Conservation (phyloP, 1,140 invertebrate genomes). For the Drosophila ohnishii region DNA sequence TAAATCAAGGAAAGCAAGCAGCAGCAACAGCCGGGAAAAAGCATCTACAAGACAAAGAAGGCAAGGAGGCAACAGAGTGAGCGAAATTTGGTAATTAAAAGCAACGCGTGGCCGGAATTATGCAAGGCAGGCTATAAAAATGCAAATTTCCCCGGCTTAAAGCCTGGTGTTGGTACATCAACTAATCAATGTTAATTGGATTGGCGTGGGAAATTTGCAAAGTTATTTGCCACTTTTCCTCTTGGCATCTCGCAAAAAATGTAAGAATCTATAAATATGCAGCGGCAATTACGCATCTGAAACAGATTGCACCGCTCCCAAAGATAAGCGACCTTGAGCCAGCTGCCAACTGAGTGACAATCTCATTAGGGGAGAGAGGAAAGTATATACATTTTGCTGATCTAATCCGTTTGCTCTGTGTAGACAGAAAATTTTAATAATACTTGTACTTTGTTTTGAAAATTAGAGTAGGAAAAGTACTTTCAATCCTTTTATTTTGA, state of each 20-base stretch:
- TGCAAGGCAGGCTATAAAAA: conserved; percentile 71
- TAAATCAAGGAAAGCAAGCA: conserved; percentile 55
- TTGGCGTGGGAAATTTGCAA: conserved; percentile 42
- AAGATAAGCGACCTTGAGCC: conserved; percentile 50
- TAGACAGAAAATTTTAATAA: neutral
- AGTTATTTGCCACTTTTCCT: conserved; percentile 22
- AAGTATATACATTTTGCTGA: conserved; percentile 4
- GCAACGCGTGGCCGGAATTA: conserved; percentile 58
- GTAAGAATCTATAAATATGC: conserved; percentile 51
- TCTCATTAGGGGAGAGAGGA: conserved; percentile 49
- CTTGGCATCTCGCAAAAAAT: conserved; percentile 15
- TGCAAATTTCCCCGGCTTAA: conserved; percentile 54
- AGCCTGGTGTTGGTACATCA: conserved; percentile 19
- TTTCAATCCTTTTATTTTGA: neutral
- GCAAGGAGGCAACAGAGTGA: conserved; percentile 1
- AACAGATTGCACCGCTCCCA: conserved; percentile 31
- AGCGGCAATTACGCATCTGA: conserved; percentile 58
- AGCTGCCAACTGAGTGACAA: conserved; percentile 62
- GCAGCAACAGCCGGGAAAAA: neutral
- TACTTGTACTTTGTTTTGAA: neutral
- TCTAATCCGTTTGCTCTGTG: neutral
- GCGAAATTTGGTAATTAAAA: conserved; percentile 54
- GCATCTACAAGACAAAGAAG: conserved; percentile 25
- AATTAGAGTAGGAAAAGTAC: neutral
- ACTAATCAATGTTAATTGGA: conserved; percentile 76